Evolutionary conservation across 2,113 vertebrate species (phyloP), one percentile per base, ranked within the genome.

Genomic region (Talpa occidentalis): DNA sequence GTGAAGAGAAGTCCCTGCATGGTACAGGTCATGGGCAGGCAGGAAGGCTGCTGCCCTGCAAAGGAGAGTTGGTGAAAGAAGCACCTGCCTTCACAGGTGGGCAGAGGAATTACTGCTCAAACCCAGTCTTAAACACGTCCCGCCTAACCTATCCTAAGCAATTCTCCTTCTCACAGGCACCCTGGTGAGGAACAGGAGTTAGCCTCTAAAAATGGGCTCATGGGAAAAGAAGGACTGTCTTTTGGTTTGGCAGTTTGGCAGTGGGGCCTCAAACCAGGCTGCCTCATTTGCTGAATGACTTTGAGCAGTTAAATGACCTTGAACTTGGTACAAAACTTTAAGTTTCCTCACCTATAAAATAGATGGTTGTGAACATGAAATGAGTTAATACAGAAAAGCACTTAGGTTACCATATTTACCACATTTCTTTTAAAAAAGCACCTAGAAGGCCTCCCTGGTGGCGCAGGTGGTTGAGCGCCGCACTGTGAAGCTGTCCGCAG

Each of bases 61-160:
- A n/a, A n/a, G n/a, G n/a, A n/a, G n/a, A n/a, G n/a, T n/a, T n/a
- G n/a, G n/a, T n/a, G n/a, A n/a, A n/a, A n/a, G n/a, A n/a, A n/a
- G n/a, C n/a, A n/a, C n/a, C n/a, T n/a, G n/a, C n/a, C n/a, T n/a
- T n/a, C n/a, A n/a, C n/a, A n/a, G n/a, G n/a, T n/a, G n/a, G n/a
- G n/a, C n/a, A n/a, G n/a, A n/a, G n/a, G n/a, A n/a, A n/a, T n/a
- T n/a, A n/a, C n/a, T n/a, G 5, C 44, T 10, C 44, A 44, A 44
- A 44, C 60, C n/a, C 26, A 0, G 0, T 30, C 4, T 44, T 64
- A 64, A 10, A 16, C 8, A 12, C 0, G 0, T 32, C 59, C 42
- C 42, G 4, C 52, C 72, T 73, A 12, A 3, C 66, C 56, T 12
- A 0, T 17, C 60, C 28, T 21, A 15, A 19, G 70, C 11, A 10